phyloP scores from a whole-genome alignment of 2,888 invertebrate genomes.

The Campoplex capitator region DNA sequence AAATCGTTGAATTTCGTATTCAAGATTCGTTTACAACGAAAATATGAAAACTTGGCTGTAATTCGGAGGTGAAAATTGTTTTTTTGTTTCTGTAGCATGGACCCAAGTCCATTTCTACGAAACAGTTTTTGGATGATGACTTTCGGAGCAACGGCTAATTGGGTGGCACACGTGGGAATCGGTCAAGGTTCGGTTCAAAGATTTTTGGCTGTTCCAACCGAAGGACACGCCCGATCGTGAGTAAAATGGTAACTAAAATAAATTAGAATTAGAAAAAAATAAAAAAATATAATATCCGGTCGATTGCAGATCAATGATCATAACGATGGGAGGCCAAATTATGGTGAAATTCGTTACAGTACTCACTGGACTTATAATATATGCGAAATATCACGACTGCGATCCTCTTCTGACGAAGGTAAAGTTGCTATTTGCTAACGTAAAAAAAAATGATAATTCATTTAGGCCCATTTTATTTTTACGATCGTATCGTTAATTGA shows the following conservation, averaged over 20 bases:
- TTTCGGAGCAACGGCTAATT: conserved; percentile 86
- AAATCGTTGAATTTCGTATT: background rate
- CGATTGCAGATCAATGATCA: conserved; percentile 80
- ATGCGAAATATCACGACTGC: conserved; percentile 88
- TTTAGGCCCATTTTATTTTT: background rate
- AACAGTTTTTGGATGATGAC: conserved; percentile 88
- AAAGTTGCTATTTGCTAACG: conserved; percentile 1
- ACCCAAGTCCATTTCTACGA: conserved; percentile 87
- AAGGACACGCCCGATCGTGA: conserved; percentile 86
- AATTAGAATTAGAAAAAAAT: background rate
- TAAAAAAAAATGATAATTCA: too few species aligned
- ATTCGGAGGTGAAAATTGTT: too few species aligned
- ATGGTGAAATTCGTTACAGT: conserved; percentile 86
- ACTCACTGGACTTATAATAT: conserved; percentile 87
- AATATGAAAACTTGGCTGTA: background rate
- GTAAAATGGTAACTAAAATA: background rate
- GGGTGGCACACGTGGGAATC: conserved; percentile 86
- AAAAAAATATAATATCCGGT: background rate
- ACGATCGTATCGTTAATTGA: too few species aligned
- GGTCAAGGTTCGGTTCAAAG: conserved; percentile 88
- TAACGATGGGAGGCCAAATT: conserved; percentile 85
- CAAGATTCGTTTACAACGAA: background rate
- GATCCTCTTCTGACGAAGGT: conserved; percentile 88
- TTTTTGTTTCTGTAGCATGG: conserved; percentile 85
- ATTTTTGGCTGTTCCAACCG: conserved; percentile 87